Base-by-base conservation (phyloP, 2,113 vertebrate species). In the Rhabdomys dilectus region DNA sequence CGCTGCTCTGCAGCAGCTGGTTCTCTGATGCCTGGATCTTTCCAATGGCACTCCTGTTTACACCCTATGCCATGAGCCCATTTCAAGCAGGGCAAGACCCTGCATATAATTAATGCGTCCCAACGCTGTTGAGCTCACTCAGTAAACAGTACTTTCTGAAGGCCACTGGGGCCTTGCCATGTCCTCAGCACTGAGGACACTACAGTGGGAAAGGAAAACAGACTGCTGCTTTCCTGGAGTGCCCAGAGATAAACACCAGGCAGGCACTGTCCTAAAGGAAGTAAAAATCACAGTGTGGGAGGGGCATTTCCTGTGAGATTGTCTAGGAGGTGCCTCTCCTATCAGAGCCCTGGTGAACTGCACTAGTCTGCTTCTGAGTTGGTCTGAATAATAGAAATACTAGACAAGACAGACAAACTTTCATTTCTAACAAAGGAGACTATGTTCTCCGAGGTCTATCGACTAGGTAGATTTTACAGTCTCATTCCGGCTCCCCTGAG, bases 351-450 rank as follows among this genome's bases (percentile, higher is more conserved):
- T 11, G 36, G 19, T 22, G 62, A 77, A 85, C 31, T 45, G 24
- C 15, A 24, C 29, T 1, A 17, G 13, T 78, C 91, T 42, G 66
- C 64, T 48, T 89, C 86, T 80, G 86, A 82, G 56, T 76, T 62
- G 78, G 66, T 75, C 73, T 82, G 31, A 53, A 56, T 21, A 72
- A 70, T 31, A 89, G 16, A 72, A 72, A 53, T 2, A 80, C 48
- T 53, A 84, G 36, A 36, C 60, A 66, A 76, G 31, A n/a, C 84
- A 88, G 51, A 42, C 17, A 51, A 94, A 85, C 78, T 80, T 76
- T 75, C 36, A 91, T 60, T 84, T 93, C 87, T 84, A 39, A 89
- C 89, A 91, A 89, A 93, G 48, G 56, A 91, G 75, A 66, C 58
- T 6, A 72, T 58, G 39, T 10, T 84, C 42, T 53, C 68, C 60